These are phyloP conservation scores for Argyrosomus regius DNA, from an alignment of 2,797 vertebrate genomes.

Conservation along the genomic window DNA sequence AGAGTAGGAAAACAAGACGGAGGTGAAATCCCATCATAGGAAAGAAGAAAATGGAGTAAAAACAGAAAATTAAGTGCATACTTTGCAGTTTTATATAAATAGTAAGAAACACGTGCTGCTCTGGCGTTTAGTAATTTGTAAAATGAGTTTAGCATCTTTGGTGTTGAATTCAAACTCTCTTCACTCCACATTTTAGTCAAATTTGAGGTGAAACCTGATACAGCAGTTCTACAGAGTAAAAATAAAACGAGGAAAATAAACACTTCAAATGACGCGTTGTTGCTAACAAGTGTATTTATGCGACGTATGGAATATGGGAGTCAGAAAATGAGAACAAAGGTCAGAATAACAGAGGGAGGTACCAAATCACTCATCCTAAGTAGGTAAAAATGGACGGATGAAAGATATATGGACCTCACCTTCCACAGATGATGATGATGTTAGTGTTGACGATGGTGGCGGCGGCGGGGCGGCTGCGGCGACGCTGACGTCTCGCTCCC, in stretches of 20 bases:
- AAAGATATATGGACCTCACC: constrained; percentile 39
- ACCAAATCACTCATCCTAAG: constrained; percentile 21
- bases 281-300: constrained; percentile 6
- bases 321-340: constrained; percentile 20
- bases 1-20: constrained; percentile 51
- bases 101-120: constrained; percentile 25
- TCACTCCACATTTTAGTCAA: constrained; percentile 6
- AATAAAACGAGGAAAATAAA: neutral
- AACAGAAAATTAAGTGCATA: constrained; percentile 41
- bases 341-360: neutral
- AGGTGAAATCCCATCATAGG: constrained; percentile 45
- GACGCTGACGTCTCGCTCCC: constrained; percentile 57
- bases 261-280: neutral
- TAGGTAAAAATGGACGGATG: constrained; percentile 27
- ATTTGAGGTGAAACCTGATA: constrained; percentile 9
- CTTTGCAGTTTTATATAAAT: constrained; percentile 49
- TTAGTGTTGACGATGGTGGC: constrained; percentile 29
- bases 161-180: neutral
- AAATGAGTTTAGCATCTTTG: constrained; percentile 19
- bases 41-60: constrained; percentile 46
- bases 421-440: constrained; percentile 31
- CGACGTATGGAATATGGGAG: neutral
- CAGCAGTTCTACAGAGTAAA: constrained; percentile 2
- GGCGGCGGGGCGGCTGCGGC: neutral
- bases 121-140: constrained; percentile 12